Evolutionary conservation across 2,888 invertebrate genomes (phyloP).

Genomic region (Drosophila subsilvestris): DNA sequence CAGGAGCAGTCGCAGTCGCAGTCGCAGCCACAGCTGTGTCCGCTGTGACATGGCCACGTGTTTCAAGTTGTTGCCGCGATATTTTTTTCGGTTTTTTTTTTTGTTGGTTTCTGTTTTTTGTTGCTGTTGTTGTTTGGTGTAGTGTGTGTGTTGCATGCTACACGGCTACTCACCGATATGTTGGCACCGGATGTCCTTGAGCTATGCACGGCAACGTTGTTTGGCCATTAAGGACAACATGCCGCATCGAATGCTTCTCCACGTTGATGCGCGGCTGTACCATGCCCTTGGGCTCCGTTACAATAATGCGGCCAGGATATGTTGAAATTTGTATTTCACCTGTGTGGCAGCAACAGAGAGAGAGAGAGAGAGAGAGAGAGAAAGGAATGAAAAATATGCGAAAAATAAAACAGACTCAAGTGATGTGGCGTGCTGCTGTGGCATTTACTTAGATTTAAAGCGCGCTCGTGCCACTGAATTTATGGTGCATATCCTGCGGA

Average conservation of each 20-base stretch:
- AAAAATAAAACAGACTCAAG: conserved; percentile 40
- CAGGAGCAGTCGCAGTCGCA: too few relatives aligned
- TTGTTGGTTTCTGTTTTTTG: neutral
- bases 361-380: neutral
- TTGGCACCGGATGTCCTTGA: conserved; percentile 92
- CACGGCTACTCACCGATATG: conserved; percentile 87
- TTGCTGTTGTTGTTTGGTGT: conserved; percentile 5
- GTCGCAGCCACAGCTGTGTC: neutral
- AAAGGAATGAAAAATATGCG: conserved; percentile 35
- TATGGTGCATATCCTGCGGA: conserved; percentile 42
- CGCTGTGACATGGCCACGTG: conserved; percentile 53
- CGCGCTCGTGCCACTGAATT: conserved; percentile 28
- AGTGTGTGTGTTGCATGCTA: conserved; percentile 16
- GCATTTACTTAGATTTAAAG: conserved; percentile 62
- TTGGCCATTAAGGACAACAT: conserved; percentile 89
- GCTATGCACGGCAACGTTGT: conserved; percentile 91
- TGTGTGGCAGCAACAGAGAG: conserved; percentile 46
- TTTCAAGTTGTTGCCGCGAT: conserved; percentile 36
- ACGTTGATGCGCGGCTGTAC: conserved; percentile 90
- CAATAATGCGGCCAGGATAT: conserved; percentile 88
- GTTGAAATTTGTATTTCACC: conserved; percentile 88
- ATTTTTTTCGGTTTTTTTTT: conserved; percentile 42
- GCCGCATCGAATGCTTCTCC: conserved; percentile 88
- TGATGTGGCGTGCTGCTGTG: conserved; percentile 31
- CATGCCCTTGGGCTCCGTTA: conserved; percentile 90